Percentiles rank a stretch among this genome's conserved stretches.
Evolutionary conservation across 1,140 invertebrate species (phyloP).

Genomic region (Heliconius himera): DNA sequence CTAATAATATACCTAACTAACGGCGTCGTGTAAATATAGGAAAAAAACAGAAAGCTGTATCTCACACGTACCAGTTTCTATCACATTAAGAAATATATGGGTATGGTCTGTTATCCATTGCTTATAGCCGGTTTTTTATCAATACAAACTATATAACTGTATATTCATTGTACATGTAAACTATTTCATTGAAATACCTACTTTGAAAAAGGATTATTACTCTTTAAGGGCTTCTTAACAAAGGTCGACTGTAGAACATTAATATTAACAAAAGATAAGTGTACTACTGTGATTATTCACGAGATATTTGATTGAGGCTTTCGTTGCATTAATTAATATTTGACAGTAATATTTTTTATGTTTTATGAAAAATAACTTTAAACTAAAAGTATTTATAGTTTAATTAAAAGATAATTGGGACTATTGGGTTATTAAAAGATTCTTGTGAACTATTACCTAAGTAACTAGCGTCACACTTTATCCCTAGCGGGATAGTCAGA

Average conservation of each 20-base stretch:
- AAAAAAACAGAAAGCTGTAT: background rate
- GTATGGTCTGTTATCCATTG: slow-evolving; percentile 1
- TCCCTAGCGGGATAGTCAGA: too few species aligned
- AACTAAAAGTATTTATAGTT: background rate
- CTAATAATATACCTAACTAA: background rate
- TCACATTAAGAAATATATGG: slow-evolving; percentile 1
- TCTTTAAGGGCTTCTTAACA: slow-evolving; percentile 6
- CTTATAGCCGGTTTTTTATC: background rate
- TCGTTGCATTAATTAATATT: background rate
- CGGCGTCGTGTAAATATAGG: background rate
- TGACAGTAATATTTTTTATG: background rate
- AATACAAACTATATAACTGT: slow-evolving; percentile 13
- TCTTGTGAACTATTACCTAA: too few species aligned
- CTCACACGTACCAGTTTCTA: slow-evolving; percentile 1
- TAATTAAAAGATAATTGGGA: too few species aligned
- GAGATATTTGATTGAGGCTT: slow-evolving; percentile 13
- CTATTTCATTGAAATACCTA: background rate
- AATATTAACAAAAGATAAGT: background rate
- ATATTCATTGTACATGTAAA: background rate
- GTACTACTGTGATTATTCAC: slow-evolving; percentile 31
- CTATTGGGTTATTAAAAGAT: too few species aligned
- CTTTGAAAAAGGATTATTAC: slow-evolving; percentile 1
- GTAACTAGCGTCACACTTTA: too few species aligned
- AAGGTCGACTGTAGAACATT: background rate
- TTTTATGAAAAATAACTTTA: background rate